Evolutionary conservation across 2,888 invertebrate genomes (phyloP), one percentile per base, ranked within the genome.

Genomic region (Tipula helvola): DNA sequence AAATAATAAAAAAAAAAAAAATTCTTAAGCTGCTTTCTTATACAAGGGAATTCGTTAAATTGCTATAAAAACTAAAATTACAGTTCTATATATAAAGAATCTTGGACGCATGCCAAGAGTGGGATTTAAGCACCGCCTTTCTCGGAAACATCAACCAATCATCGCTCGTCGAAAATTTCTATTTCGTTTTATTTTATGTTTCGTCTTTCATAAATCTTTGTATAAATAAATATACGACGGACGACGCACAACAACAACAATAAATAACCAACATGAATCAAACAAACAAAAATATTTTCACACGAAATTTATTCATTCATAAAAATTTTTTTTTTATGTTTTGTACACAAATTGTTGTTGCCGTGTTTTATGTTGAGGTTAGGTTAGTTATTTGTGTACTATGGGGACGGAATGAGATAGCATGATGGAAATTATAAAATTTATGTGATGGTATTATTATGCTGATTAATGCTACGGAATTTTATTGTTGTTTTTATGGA

Each of bases 51-150:
- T 71, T 18, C 28, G 71, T 71, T 71, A 71, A 71, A 71, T 71
- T 71, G 71, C 71, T 71, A 28, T 28, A 71, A 18, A 71, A 71
- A 71, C 28, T 28, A 12, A 71, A 71, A 71, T 71, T 71, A 71
- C 71, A 71, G 71, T 71, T 71, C 71, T 71, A 71, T 71, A 71
- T 71, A 71, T 71, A 71, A 71, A 71, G 71, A 71, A 71, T 71
- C 10, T 71, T 71, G 71, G n/a, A 28, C 28, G 71, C 10, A 28
- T 28, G 71, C 3, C 28, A 28, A 28, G 71, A 71, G 71, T 71
- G 71, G 71, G 71, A 28, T 71, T 10, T 1, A 71, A 71, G 28
- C 71, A 10, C 71, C 71, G 71, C 71, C 71, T 28, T 2, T 28
- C 28, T 71, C 10, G 10, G 28, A 28, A 3, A 5, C 28, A 71